These are phyloP conservation scores for Xerus inauris DNA, from an alignment of 2,113 vertebrate species.

Conservation along the genomic window DNA sequence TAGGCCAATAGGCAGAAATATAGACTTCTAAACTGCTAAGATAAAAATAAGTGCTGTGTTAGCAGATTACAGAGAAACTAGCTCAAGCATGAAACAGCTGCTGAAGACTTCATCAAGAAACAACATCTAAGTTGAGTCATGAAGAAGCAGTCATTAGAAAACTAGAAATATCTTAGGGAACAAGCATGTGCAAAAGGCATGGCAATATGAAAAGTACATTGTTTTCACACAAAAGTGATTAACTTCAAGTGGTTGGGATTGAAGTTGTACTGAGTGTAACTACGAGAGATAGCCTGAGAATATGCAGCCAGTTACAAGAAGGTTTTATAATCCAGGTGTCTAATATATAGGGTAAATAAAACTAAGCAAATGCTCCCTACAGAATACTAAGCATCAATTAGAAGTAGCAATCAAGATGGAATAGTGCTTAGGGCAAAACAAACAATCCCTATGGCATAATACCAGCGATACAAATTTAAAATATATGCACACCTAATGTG, in stretches of 20 bases:
- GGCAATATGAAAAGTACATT: not conserved
- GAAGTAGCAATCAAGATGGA: not conserved
- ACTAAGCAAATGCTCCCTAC: not conserved
- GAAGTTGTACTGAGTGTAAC: not conserved
- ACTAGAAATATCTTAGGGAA: not conserved
- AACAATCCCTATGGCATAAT: not conserved
- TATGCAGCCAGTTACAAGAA: not conserved
- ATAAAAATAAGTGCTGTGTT: not conserved
- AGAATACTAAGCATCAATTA: not conserved
- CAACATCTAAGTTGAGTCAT: not conserved
- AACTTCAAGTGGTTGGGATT: not conserved
- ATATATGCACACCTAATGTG: not conserved
- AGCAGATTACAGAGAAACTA: not conserved
- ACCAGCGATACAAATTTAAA: slow-evolving; percentile 19
- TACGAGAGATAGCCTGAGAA: not conserved
- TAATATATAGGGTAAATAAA: not conserved
- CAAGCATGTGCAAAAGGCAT: not conserved
- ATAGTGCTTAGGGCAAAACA: not conserved
- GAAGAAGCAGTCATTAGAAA: not conserved
- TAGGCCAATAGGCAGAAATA: not conserved
- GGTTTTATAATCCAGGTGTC: not conserved
- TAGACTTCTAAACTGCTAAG: not conserved
- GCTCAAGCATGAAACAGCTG: not conserved
- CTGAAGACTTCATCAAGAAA: slow-evolving; percentile 30
- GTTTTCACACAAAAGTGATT: not conserved